Evolutionary conservation across 1,140 invertebrate genomes (phyloP), one percentile per base, ranked within the genome.

Genomic region (Drosophila trapezifrons): DNA sequence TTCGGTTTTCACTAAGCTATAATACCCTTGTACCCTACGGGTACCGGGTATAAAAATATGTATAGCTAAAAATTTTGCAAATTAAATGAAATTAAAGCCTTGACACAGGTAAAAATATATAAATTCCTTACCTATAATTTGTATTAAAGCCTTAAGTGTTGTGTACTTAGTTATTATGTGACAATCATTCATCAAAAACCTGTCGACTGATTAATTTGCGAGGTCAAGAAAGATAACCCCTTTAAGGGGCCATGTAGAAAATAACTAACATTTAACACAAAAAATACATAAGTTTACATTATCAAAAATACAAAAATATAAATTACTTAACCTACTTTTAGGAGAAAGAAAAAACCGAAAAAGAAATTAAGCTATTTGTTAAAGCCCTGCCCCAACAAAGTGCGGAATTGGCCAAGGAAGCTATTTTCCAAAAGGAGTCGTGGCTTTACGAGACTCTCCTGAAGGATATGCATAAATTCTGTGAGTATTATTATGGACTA

Each of bases 361-460:
- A 45, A 13, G 17, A 66, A 43, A 25, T 52, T 0, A 17, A 70
- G 22, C 42, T 91, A n/a, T 91, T 91, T 47, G 59, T 91, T 0
- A 91, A 91, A 62, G 60, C 76, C 5, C 13, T 91, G 43, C 90
- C 90, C 0, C 49, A 72, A 18, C 43, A 73, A 38, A 81, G 70
- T 67, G 80, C 65, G n/a, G 86, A 91, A 27, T 1, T 40, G 1
- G 51, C 72, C n/a, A 91, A 91, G 12, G 80, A 77, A 22, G 55
- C 59, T 0, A 89, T 91, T 9, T 91, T 83, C 54, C 52, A 63
- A 12, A 91, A 91, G 22, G 90, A 91, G 38, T 54, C 83, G 9
- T 69, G 58, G 56, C 58, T 90, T 0, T 91, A 91, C 25, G 66
- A 77, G 0, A 86, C 43, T 2, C 38, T 91, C 3, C 42, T 91